Evolutionary conservation across 2,797 vertebrate species (phyloP), one percentile per base, ranked within the genome.

Genomic region (Pyrocephalus nanus): DNA sequence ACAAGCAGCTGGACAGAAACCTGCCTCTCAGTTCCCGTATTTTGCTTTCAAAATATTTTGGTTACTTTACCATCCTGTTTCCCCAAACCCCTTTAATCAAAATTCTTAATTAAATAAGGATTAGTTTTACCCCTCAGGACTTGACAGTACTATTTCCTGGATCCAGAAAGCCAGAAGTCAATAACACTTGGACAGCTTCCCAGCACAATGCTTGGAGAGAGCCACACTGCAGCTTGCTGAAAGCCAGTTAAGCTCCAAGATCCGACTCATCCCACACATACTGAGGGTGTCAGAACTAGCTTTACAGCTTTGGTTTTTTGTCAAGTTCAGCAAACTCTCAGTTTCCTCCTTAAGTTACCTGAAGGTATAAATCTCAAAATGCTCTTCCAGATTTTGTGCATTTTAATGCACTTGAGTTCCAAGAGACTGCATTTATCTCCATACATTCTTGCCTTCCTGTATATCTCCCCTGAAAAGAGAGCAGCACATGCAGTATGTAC

Each of bases 51-150:
- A 91, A 88, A 86, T 92, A 67, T 70, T 91, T 88, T 84, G 29
- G 42, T 95, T 93, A 85, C 48, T 90, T 93, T 67, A 67, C 30
- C 25, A 21, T 72, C 43, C 43, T 94, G 92, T 94, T 94, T 95
- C 91, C 88, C 26, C 73, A 64, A 92, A 93, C 45, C 62, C 76
- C 94, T 79, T 50, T 93, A 96, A 95, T 96, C 82, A 95, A 92
- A 92, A 88, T 82, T 92, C 83, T 81, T 95, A 95, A 96, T 96
- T 97, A 97, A 96, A 93, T 93, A 94, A 90, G 92, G 94, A 96
- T 95, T 94, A 94, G 34, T 79, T 96, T 93, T 92, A 62, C 25
- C 96, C 91, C 91, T 88, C 82, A 57, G 95, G 96, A 94, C 70
- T 47, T 90, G 79, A 90, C 73, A 94, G 85, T 90, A 71, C 90